Conservation (phyloP, 2,113 vertebrate species). For the Pardalotus punctatus region DNA sequence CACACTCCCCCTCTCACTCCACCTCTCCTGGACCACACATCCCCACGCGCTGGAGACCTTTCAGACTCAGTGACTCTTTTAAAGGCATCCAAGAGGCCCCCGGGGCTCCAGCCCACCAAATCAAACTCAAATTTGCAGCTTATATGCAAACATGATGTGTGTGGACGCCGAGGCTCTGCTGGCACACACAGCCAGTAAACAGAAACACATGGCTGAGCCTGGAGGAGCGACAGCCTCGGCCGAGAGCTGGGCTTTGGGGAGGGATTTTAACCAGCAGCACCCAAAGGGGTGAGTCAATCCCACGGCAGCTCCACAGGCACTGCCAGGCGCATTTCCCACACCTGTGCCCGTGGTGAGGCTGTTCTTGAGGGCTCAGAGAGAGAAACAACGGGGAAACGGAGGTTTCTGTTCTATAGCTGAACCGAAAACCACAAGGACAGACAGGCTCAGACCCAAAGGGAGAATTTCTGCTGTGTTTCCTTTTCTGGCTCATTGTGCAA, state of each 20-base stretch:
- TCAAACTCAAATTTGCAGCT: constrained; percentile 53
- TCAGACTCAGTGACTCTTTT: neutral
- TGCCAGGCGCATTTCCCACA: neutral
- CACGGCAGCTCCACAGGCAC: rapidly evolving
- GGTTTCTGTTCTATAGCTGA: neutral
- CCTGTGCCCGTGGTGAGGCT: rapidly evolving
- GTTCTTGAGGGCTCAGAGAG: neutral
- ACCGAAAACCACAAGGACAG: neutral
- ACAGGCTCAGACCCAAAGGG: neutral
- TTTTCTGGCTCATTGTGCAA: neutral
- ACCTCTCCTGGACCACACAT: neutral
- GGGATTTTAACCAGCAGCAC: neutral
- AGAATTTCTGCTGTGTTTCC: neutral
- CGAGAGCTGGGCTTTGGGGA: neutral
- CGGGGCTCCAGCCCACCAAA: constrained; percentile 20
- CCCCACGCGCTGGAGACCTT: neutral
- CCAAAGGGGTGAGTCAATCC: neutral
- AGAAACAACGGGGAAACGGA: neutral
- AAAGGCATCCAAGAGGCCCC: neutral
- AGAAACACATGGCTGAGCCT: constrained; percentile 30
- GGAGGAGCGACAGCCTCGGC: neutral
- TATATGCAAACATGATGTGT: neutral
- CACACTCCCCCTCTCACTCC: neutral
- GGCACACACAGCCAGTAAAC: neutral
- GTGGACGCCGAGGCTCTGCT: neutral